Base-by-base conservation (phyloP, 2,888 invertebrate species). In the Crematogaster levior region DNA sequence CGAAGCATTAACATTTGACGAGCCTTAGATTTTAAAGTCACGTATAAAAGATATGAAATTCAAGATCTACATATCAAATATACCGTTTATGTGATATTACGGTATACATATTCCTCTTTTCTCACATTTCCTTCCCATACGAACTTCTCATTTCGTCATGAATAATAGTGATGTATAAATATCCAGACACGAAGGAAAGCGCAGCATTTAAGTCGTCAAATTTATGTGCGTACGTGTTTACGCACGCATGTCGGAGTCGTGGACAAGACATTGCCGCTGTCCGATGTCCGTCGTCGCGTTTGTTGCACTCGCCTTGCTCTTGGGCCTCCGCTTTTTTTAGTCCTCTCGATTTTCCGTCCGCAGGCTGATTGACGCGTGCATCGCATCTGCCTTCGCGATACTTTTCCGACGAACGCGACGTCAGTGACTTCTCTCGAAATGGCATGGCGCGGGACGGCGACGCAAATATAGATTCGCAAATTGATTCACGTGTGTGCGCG, bases 391-490 rank as follows among this genome's bases (percentile, higher is more conserved):
- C 72, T 21, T 30, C 24, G 48, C 27, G 43, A 77, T 43, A 68
- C 56, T 56, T 77, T 68, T 30, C 37, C 60, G 12, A 72, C 58
- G 43, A 56, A 24, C 43, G 53, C 77, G 40, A 77, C 56, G 77
- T 79, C 56, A 56, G 70, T 24, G 68, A 70, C 43, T 46, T 53
- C 18, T 70, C 37, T 79, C 56, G 43, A 79, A 56, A 79, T 46
- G 53, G 21, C 40, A 56, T 21, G 40, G 12, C 24, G 58, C 60
- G n/a, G n/a, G 30, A 51, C 53, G 27, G n/a, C 15, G 51, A 12
- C 7, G 56, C 68, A 66, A 77, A 77, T 77, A 77, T 77, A 77
- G 77, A 79, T 79, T 79, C 43, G 56, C 30, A 79, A 70, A 77
- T 77, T 70, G 70, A 79, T 70, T 70, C 70, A 68, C 56, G 68